These are phyloP conservation scores for Macroramphosus scolopax DNA, from an alignment of 2,797 vertebrate genomes.

Conservation along the genomic window DNA sequence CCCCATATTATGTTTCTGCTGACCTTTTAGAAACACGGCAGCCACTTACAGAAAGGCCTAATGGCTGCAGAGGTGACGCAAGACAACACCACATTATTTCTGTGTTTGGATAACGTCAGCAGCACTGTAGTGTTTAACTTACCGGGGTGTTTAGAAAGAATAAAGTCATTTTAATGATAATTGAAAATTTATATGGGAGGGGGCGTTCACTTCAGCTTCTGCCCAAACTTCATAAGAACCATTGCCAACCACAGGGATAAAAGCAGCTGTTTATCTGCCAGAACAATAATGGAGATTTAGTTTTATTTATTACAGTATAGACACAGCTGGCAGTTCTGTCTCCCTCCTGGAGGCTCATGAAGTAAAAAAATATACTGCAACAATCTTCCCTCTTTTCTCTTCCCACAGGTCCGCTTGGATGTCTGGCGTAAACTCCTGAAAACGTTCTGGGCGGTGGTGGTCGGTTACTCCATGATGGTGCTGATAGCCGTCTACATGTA, in stretches of 20 bases:
- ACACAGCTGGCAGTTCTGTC: no score
- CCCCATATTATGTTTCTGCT: conserved; percentile 68
- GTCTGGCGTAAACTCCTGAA: conserved; percentile 75
- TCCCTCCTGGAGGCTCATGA: no score
- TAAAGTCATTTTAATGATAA: no score
- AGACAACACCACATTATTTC: conserved; percentile 30
- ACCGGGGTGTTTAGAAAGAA: conserved; percentile 3
- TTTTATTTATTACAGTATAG: no score
- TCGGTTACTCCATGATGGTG: conserved; percentile 81
- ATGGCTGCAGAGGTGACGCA: conserved; percentile 50
- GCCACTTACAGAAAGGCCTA: conserved; percentile 68
- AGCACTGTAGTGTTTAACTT: conserved; percentile 27
- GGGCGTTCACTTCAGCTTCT: no score
- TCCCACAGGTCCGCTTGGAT: conserved; percentile 65
- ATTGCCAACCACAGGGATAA: no score
- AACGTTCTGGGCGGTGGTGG: conserved; percentile 78
- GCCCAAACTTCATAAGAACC: no score
- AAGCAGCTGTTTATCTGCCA: no score
- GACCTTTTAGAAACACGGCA: conserved; percentile 57
- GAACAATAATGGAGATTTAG: no score
- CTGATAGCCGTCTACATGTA: conserved; percentile 79
- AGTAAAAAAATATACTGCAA: no score
- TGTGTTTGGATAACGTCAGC: conserved; percentile 45
- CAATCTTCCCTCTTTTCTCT: neutral
- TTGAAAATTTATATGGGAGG: no score